Conservation (phyloP, 2,113 vertebrate species). For the Physeter macrocephalus region DNA sequence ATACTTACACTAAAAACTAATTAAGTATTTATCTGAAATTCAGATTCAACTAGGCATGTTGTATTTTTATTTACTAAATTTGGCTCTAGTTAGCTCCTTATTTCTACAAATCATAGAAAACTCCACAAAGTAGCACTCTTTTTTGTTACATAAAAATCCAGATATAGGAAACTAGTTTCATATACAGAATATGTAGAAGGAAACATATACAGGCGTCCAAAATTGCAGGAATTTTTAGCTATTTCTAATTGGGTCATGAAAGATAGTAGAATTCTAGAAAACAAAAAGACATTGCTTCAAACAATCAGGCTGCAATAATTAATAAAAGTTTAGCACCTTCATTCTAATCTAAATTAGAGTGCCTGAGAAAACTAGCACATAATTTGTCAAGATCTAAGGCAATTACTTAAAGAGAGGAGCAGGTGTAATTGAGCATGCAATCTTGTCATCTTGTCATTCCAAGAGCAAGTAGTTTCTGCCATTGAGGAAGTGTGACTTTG, state of each 20-base stretch:
- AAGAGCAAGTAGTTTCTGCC: constrained; percentile 59
- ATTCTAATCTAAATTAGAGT: constrained; percentile 72
- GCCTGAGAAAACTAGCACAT: constrained; percentile 71
- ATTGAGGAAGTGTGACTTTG: constrained; percentile 40
- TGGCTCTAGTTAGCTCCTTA: not conserved
- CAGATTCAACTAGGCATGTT: not conserved
- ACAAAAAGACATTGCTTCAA: constrained; percentile 44
- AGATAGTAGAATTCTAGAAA: constrained; percentile 26
- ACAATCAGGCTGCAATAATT: constrained; percentile 53
- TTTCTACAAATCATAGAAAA: not conserved
- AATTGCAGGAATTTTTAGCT: not conserved
- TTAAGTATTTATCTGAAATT: constrained; percentile 33
- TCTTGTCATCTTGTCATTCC: constrained; percentile 76
- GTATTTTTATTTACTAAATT: constrained; percentile 36
- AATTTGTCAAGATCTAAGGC: constrained; percentile 77
- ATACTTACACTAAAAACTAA: not conserved
- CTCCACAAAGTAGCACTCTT: not conserved
- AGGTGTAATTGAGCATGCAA: constrained; percentile 81
- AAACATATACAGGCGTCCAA: not conserved
- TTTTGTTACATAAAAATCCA: not conserved
- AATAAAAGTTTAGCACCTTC: constrained; percentile 69
- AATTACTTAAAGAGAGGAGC: constrained; percentile 74
- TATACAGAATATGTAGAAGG: not conserved
- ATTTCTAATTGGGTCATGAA: not conserved
- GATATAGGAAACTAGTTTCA: not conserved